These are phyloP conservation scores for Oscheius sp. DNA, from an alignment of 1,140 invertebrate genomes.

Conservation along the genomic window DNA sequence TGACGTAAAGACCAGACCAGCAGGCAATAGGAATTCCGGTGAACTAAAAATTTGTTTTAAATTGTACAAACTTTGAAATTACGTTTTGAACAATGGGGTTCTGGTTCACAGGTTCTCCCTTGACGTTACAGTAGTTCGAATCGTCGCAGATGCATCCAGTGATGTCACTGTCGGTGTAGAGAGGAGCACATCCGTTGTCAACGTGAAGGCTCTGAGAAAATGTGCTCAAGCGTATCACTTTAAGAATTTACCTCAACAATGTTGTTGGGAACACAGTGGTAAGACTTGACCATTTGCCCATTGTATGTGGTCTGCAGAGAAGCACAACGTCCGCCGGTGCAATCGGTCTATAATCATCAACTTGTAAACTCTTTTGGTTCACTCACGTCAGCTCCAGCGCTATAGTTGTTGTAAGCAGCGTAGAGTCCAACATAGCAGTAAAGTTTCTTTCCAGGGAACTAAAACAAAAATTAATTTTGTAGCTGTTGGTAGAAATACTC, in stretches of 20 bases:
- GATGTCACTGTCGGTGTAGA: slow-evolving; percentile 30
- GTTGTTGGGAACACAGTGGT: slow-evolving; percentile 23
- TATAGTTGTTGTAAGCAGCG: neutral
- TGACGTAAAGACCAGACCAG: slow-evolving; percentile 27
- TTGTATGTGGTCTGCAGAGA: slow-evolving; percentile 11
- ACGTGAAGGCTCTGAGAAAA: too few species aligned
- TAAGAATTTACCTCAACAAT: slow-evolving; percentile 7
- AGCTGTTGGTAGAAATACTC: slow-evolving; percentile 6
- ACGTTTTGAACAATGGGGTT: neutral
- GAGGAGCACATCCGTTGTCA: slow-evolving; percentile 7
- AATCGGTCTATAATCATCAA: neutral
- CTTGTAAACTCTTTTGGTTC: neutral
- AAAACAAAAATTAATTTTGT: neutral
- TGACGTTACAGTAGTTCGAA: slow-evolving; percentile 24
- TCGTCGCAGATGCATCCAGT: slow-evolving; percentile 25
- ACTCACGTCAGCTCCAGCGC: slow-evolving; percentile 4
- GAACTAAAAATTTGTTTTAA: neutral
- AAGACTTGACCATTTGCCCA: slow-evolving; percentile 20
- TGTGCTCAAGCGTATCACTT: too few species aligned
- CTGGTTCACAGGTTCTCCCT: neutral
- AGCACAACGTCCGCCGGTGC: slow-evolving; percentile 34
- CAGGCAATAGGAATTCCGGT: slow-evolving; percentile 25
- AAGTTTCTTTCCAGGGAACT: slow-evolving; percentile 8
- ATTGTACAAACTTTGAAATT: slow-evolving; percentile 1
- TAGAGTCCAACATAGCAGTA: slow-evolving; percentile 30